A percentile compares a stretch with the other conserved stretches of the same genome.
These are phyloP conservation scores for Microchirus variegatus DNA, from an alignment of 2,797 vertebrate species.

Conservation along the genomic window DNA sequence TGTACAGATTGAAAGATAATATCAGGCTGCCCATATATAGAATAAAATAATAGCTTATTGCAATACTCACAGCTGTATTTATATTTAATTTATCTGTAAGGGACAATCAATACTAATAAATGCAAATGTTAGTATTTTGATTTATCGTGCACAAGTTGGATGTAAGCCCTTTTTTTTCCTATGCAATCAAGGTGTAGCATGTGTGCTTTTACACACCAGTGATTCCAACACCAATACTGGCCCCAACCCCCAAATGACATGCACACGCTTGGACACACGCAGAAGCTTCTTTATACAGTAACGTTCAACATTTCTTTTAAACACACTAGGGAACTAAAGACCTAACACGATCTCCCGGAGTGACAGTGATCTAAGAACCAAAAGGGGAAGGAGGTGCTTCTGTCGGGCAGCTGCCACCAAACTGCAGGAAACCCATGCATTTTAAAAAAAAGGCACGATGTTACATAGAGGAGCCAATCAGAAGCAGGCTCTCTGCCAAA, in stretches of 20 bases:
- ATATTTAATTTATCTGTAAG: not conserved
- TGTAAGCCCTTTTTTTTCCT: not conserved
- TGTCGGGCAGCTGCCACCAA: not conserved
- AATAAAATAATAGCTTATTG: not conserved
- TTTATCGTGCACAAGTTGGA: not conserved
- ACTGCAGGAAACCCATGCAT: not conserved
- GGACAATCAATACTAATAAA: not conserved
- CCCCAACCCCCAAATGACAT: conserved; percentile 35
- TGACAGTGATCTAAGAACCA: not conserved
- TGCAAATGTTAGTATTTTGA: not conserved
- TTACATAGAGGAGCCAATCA: not conserved
- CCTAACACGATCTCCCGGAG: not conserved
- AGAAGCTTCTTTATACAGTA: conserved; percentile 26
- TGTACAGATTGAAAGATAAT: not conserved
- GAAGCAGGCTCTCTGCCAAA: not conserved
- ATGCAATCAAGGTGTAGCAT: conserved; percentile 30
- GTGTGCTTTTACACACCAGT: conserved; percentile 69
- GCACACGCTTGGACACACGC: conserved; percentile 12
- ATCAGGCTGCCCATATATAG: not conserved
- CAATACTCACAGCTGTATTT: not conserved
- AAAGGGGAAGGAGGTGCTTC: not conserved
- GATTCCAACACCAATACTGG: conserved; percentile 51
- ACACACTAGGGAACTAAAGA: not conserved
- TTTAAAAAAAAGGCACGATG: conserved; percentile 8
- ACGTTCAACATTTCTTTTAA: conserved; percentile 4